Evolutionary conservation across 1,140 invertebrate species (phyloP), one percentile per base, ranked within the genome.

Genomic region (Maconellicoccus hirsutus): DNA sequence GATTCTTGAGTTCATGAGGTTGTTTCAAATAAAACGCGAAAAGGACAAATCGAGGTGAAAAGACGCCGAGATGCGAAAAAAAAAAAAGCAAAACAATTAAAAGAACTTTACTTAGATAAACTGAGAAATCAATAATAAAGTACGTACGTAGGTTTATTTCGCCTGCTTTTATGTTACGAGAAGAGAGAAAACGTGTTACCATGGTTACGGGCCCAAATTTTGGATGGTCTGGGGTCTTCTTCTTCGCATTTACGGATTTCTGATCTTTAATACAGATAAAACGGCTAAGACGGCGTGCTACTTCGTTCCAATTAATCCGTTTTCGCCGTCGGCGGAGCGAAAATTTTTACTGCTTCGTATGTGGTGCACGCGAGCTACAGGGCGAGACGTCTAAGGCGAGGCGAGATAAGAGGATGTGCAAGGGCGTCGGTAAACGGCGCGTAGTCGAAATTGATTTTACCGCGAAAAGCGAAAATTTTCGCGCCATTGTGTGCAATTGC

Each of bases 121-220:
- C 61, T 66, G 21, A 66, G 61, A 66, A 66, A 66, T 66, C 61
- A 66, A 66, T 66, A 66, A 52, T 66, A 23, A 66, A 66, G 61
- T 66, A 66, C 22, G 61, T 66, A 66, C 61, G 61, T 66, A 66
- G 61, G 61, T 66, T 66, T 66, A 66, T 66, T 66, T 66, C 61
- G 61, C 61, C 61, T 25, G 61, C 61, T 66, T 66, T 66, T 10
- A 52, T 52, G 42, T 52, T 6, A 33, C 29, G 6, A 16, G n/a
- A 66, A 66, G 61, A 66, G 61, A 66, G 61, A 66, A 23, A 66
- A 16, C 25, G 61, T 23, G 61, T 66, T 66, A 23, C 61, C 61
- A 66, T 66, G 61, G 61, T 66, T 66, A 66, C 61, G 61, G 61
- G 61, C 61, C 61, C 61, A 66, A 66, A 66, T 66, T n/a, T 66